These are phyloP conservation scores for Psococerastis gibbosa DNA, from an alignment of 2,888 invertebrate species.

Conservation along the genomic window DNA sequence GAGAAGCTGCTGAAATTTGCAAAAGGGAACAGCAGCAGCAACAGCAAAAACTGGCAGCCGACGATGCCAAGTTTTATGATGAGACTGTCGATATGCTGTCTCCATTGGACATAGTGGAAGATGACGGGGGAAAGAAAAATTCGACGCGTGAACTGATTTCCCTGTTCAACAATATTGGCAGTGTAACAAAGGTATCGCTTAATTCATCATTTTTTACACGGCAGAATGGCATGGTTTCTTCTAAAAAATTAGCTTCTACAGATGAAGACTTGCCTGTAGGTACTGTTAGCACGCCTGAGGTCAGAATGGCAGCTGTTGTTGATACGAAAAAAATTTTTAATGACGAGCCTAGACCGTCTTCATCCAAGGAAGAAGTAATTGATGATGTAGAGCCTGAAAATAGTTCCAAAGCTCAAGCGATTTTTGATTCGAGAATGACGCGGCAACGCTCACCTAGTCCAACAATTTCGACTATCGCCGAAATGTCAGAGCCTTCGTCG, in stretches of 20 bases:
- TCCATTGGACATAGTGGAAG: slow-evolving; percentile 22
- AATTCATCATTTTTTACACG: slow-evolving; percentile 29
- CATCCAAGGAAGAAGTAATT: not conserved
- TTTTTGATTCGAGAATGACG: slow-evolving; percentile 1
- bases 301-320: not conserved
- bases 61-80: slow-evolving; percentile 23
- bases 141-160: slow-evolving; percentile 35
- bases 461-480: slow-evolving; percentile 20
- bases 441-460: slow-evolving; percentile 19
- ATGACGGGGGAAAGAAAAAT: slow-evolving; percentile 22
- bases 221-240: not conserved
- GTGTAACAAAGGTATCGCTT: slow-evolving; percentile 33
- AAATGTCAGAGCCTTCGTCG: slow-evolving; percentile 18
- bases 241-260: not conserved
- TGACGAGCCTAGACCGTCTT: not conserved
- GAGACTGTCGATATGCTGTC: slow-evolving; percentile 21
- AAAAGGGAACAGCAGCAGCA: slow-evolving; percentile 31
- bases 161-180: slow-evolving; percentile 41
- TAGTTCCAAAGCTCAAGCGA: not conserved
- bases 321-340: not conserved
- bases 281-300: not conserved
- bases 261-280: not conserved
- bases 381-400: not conserved
- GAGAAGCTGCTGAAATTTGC: slow-evolving; percentile 57
- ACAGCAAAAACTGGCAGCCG: slow-evolving; percentile 19